Evolutionary conservation across 2,797 vertebrate species (phyloP).

Genomic region (Champsocephalus esox): DNA sequence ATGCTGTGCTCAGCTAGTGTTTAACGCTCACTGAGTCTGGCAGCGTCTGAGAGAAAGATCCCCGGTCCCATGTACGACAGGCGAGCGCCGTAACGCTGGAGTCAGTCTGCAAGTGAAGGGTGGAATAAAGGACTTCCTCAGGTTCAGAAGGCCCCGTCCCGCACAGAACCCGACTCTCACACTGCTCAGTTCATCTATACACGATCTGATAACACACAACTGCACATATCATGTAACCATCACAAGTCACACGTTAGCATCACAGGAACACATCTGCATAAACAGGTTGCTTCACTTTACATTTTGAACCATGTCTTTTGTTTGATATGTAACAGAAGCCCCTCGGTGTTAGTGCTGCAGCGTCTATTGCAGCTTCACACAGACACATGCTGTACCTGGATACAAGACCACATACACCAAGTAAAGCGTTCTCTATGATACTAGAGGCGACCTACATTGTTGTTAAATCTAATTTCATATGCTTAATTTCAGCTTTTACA

Average conservation of each 20-base stretch:
- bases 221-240: constrained; percentile 8
- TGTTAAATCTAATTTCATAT: too few species aligned
- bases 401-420: too few species aligned
- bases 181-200: constrained; percentile 49
- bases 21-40: constrained; percentile 58
- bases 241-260: not conserved
- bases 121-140: constrained; percentile 73
- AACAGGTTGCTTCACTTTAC: constrained; percentile 21
- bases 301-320: too few species aligned
- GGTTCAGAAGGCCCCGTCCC: constrained; percentile 59
- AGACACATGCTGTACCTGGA: too few species aligned
- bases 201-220: constrained; percentile 36
- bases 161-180: constrained; percentile 44
- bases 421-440: too few species aligned
- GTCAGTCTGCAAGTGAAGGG: constrained; percentile 76
- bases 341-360: too few species aligned
- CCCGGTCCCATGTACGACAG: constrained; percentile 68
- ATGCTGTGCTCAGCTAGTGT: constrained; percentile 73
- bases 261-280: constrained; percentile 6
- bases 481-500: too few species aligned
- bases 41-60: constrained; percentile 63
- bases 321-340: too few species aligned
- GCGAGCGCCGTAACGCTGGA: constrained; percentile 72
- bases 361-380: too few species aligned
- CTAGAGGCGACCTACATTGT: too few species aligned